Base-by-base conservation (phyloP, 2,797 vertebrate genomes). In the Graptemys geographica region DNA sequence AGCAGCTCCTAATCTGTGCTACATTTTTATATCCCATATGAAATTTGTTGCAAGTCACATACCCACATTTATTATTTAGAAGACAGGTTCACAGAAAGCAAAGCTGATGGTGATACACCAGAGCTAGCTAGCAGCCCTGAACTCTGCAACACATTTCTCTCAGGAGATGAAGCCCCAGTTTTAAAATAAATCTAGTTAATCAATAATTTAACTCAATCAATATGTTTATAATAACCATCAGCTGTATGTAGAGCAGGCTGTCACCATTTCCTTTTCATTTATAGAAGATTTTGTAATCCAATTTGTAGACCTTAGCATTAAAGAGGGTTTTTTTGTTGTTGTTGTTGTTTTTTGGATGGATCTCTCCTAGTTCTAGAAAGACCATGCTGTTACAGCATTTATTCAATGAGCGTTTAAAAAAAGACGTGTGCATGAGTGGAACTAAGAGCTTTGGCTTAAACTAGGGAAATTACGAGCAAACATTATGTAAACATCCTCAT, bases 61-160 rank as follows among this genome's bases (percentile, higher is more conserved):
- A 83, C 94, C 92, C 89, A 83, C 76, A 90, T 96, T 97, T 95
- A 95, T 95, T 97, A 95, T 95, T 96, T 92, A 88, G 85, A 81
- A 94, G 89, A 83, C 87, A 96, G 94, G 95, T 96, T 94, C 93
- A 89, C 41, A 80, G 92, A 94, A 92, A 92, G 86, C 15, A 3
- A 95, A 94, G 84, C 72, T 83, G 56, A 57, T 88, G 53, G 91
- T 81, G 86, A 79, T 79, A 94, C 86, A 92, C 79, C 2, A 3
- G 87, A 90, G 87, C 91, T 95, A 86, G 89, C 86, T 90, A 96
- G 85, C 88, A 49, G 56, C 65, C 62, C 96, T 57, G 87, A 79
- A 81, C 31, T 12, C n/a, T 78, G 57, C 51, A 93, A 83, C 49
- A n/a, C 18, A 56, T 84, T 91, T 91, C 82, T 93, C 52, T 82